Evolutionary conservation across 2,888 invertebrate genomes (phyloP), one percentile per base, ranked within the genome.

Genomic region (Dyspetes luteomarginatus): DNA sequence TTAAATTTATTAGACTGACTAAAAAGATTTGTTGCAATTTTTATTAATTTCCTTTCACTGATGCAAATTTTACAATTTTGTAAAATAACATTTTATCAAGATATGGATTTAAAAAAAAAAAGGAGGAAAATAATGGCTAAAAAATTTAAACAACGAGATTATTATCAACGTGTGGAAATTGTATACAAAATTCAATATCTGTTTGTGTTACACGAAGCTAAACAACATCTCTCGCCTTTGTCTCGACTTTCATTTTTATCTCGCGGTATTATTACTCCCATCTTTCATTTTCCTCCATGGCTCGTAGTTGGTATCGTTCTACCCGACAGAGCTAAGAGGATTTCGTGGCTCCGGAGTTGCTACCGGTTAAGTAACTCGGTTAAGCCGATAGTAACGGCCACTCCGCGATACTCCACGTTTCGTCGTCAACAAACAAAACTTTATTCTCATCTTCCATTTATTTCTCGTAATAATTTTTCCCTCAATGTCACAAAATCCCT

Each of bases 301-400:
- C 74, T 65, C 65, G 74, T 79, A 67, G 41, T 41, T 36, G 45
- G 64, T 58, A 48, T 62, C 67, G 41, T 55, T 72, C 65, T 19
- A 62, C 36, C 28, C 68, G 64, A 74, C 74, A 74, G 64, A 68
- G 74, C 68, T 74, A 74, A 79, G 78, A 79, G 78, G 74, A 79
- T 79, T 74, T 56, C 26, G 52, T 50, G 28, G 74, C 74, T 74
- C 48, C 26, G 67, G 17, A 55, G 43, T 60, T 56, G 26, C 19
- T 58, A 67, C 56, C 45, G 52, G 5, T 22, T 62, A 78, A 72
- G 73, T 78, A 73, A 68, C 73, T 78, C 60, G 26, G 78, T 68
- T 78, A 73, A 78, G 78, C 73, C 73, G 78, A 78, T 67, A 67
- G 60, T 73, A 73, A 65, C 62, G 67, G 41, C 30, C 62, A 28